These are phyloP conservation scores for Esperia sulphurella DNA, from an alignment of 2,888 invertebrate species.

Conservation along the genomic window DNA sequence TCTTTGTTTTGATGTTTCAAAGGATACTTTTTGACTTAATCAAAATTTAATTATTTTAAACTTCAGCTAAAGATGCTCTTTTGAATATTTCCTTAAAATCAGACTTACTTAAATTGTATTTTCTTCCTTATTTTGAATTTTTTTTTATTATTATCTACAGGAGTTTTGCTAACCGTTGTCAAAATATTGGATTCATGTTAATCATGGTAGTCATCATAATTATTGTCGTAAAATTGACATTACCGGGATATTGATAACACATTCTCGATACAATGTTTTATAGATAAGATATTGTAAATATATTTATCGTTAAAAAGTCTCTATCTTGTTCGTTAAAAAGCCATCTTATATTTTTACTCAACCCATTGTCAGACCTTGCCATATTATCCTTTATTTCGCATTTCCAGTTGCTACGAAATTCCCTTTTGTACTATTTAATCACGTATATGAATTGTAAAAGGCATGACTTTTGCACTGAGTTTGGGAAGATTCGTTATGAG, in stretches of 20 bases:
- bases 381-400: conserved; percentile 71
- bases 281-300: conserved; percentile 35
- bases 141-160: no score
- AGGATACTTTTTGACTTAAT: conserved; percentile 38
- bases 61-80: conserved; percentile 3
- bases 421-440: conserved; percentile 54
- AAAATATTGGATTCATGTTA: no score
- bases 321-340: conserved; percentile 50
- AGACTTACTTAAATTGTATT: conserved; percentile 13
- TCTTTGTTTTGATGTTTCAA: conserved; percentile 57
- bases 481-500: neutral
- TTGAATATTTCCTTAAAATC: conserved; percentile 15
- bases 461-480: conserved; percentile 17
- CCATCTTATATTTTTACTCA: conserved; percentile 57
- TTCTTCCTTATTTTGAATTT: neutral
- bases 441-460: conserved; percentile 44
- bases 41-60: neutral
- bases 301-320: conserved; percentile 47
- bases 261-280: neutral
- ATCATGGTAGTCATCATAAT: no score
- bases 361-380: conserved; percentile 59
- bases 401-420: conserved; percentile 56
- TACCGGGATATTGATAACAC: no score
- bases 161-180: no score
- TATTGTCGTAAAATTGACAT: no score